Base-by-base conservation (phyloP, 2,888 invertebrate species). In the Meiosimyza platycephala region DNA sequence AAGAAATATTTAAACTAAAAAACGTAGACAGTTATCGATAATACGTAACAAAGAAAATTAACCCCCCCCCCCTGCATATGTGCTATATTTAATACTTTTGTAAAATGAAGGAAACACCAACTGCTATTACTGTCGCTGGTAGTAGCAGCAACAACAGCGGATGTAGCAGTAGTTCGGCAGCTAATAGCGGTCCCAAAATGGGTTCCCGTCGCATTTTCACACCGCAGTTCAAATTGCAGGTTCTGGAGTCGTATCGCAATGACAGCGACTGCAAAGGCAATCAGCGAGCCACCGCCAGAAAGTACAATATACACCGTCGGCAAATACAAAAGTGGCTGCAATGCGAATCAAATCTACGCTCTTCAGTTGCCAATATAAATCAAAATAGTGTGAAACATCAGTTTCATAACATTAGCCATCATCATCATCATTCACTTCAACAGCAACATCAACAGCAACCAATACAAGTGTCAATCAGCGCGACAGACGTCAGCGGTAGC, bases 311-410 rank as follows among this genome's bases (percentile, higher is more conserved):
- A 78, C 95, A 96, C 86, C 90, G 95, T 73, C 90, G 95, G 74
- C 95, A 96, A 87, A 95, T 96, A 79, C 95, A 96, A 88, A 95
- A 96, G 89, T 96, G 95, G 95, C 88, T 96, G 78, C 95, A 95
- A 88, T 94, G 93, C 82, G 95, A 95, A 87, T 91, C 92, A 75
- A 92, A 92, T 85, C 88, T 95, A 77, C 90, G 95, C 81, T 93
- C 92, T 75, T 93, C 93, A 79, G 92, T 94, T 76, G 89, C 89
- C 69, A 90, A 90, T 81, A 85, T 81, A 69, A 80, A 83, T 72
- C 86, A 86, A 75, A 83, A 79, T 76, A 85, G 79, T 68, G 79
- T 83, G 63, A 83, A 83, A 77, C 84, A 83, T 77, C 83, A 83
- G 75, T 84, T 84, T 81, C 83, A 84, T 79, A 84, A 84, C 66